Percentiles rank a stretch among this genome's conserved stretches.
These are phyloP conservation scores for Eupithecia inturbata DNA, from an alignment of 2,888 invertebrate species.

Conservation along the genomic window DNA sequence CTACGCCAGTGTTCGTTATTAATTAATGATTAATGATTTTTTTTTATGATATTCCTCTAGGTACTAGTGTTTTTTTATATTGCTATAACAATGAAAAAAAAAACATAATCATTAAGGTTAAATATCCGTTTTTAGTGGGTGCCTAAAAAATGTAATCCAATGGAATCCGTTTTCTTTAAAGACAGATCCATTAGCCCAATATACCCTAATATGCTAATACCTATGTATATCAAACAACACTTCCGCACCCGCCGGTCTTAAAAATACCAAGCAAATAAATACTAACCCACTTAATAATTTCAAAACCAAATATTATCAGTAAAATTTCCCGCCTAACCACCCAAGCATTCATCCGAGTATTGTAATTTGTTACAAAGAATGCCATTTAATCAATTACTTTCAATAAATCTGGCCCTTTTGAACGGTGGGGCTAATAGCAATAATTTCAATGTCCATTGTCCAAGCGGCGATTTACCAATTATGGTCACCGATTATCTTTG, in stretches of 20 bases:
- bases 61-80: too few species aligned
- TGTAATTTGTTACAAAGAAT: constrained; percentile 60
- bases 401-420: constrained; percentile 67
- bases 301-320: background rate
- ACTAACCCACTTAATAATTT: background rate
- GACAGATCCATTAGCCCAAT: too few species aligned
- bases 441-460: constrained; percentile 70
- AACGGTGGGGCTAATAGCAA: constrained; percentile 68
- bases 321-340: constrained; percentile 1
- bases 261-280: background rate
- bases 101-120: too few species aligned
- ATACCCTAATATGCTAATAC: too few species aligned
- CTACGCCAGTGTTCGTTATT: too few species aligned
- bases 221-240: too few species aligned
- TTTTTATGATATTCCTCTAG: too few species aligned
- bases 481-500: constrained; percentile 50
- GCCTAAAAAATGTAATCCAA: too few species aligned
- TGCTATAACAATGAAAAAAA: too few species aligned
- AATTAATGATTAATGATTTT: too few species aligned
- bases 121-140: too few species aligned
- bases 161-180: too few species aligned
- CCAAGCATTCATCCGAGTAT: constrained; percentile 9
- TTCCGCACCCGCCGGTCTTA: background rate
- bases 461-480: constrained; percentile 71
- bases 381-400: constrained; percentile 76